These are phyloP conservation scores for Tachina grossa DNA, from an alignment of 2,888 invertebrate genomes.

Conservation along the genomic window DNA sequence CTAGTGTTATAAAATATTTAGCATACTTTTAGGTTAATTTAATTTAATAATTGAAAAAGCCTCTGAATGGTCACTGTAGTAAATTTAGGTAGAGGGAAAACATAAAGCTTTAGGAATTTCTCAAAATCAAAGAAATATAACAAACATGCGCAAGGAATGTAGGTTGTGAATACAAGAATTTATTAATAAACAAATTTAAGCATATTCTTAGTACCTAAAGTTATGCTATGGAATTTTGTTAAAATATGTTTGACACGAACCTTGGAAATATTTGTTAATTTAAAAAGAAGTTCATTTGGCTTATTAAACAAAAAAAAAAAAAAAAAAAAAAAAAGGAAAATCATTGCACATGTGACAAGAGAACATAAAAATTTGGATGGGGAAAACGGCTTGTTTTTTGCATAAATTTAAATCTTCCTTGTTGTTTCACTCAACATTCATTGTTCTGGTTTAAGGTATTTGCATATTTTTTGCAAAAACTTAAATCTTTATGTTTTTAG, in stretches of 20 bases:
- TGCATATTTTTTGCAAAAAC: background rate
- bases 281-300: background rate
- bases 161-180: constrained; percentile 11
- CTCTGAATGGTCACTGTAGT: background rate
- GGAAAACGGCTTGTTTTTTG: no score
- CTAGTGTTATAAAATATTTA: constrained; percentile 27
- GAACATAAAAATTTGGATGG: no score
- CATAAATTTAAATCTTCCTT: no score
- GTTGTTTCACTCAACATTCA: no score
- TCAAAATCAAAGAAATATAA: constrained; percentile 24
- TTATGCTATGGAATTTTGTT: constrained; percentile 12
- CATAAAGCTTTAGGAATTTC: constrained; percentile 12
- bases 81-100: background rate
- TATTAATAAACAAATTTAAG: constrained; percentile 18
- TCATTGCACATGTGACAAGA: background rate
- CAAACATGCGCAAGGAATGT: constrained; percentile 15
- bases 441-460: no score
- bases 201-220: constrained; percentile 8
- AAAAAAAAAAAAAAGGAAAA: background rate
- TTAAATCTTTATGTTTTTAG: background rate
- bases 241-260: background rate
- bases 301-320: no score
- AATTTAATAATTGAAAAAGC: constrained; percentile 35
- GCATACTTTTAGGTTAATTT: constrained; percentile 43
- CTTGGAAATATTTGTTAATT: background rate